Evolutionary conservation across 37 sponge, comb jelly and placozoan species (phyloP), one percentile per base, ranked within the genome.

Genomic region (Corticium candelabrum): DNA sequence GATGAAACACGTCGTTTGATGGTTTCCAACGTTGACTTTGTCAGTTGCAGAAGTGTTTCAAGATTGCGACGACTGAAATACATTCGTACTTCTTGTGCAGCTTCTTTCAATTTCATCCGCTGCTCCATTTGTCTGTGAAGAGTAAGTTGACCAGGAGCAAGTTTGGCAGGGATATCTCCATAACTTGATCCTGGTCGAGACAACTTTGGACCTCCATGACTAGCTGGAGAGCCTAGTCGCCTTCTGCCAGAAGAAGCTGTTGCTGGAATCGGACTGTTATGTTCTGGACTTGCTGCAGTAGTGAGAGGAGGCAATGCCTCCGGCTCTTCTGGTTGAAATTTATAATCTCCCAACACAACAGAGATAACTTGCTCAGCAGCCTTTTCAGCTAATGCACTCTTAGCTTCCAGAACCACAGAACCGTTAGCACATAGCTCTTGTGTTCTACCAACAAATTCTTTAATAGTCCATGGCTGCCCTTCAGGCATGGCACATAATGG

Each of bases 401-500:
- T 84, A 31, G 37, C 78, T 34, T 88, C 84, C 7, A 95, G 74
- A 3, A 37, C 40, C 36, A 36, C 38, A 35, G 84, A 77, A 31
- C 88, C 87, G 27, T 4, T 43, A 7, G 1, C 70, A 37, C 88
- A 89, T 36, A 89, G 67, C 35, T 57, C 79, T 43, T 29, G 5
- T 4, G 73, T 70, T 4, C 36, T 70, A 4, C 21, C 31, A 70
- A 15, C 73, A 34, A 86, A 86, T 69, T 78, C 76, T 30, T 82
- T 82, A 1, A 84, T 75, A 15, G 86, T 76, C 70, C 78, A 84
- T 2, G 87, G 41, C 36, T 85, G 91, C 39, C 31, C 69, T 1
- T 74, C 69, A 37, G 99, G 99, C 27, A 95, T 70, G 27, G 78
- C 90, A 27, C 84, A 86, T 27, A 99, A 86, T 4, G 78, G 87